A percentile compares a stretch with the other conserved stretches of the same genome.
phyloP scores from a whole-genome alignment of 1,140 invertebrate species.

The Eupristina koningsbergeri region DNA sequence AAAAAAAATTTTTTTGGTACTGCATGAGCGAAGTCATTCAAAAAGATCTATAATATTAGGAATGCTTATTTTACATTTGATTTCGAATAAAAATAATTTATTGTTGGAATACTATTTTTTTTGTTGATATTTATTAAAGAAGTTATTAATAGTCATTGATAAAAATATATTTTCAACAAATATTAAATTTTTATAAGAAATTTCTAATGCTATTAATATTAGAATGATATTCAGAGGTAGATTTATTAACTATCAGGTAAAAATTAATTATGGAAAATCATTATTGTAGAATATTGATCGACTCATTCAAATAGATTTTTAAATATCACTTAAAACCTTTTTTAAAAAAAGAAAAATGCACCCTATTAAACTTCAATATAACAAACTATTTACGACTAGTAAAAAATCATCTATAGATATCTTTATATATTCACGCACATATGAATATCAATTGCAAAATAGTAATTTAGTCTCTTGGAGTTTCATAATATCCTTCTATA shows the following conservation, averaged over 20 bases:
- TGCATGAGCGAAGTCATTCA: too few species aligned
- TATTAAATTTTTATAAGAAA: too few species aligned
- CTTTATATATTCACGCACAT: neutral
- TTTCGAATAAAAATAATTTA: too few species aligned
- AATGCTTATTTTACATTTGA: too few species aligned
- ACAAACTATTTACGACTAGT: neutral
- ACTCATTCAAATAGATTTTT: neutral
- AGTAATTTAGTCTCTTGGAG: neutral
- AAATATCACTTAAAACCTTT: neutral
- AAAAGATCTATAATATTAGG: too few species aligned
- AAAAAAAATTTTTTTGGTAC: too few species aligned
- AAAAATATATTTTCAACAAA: too few species aligned
- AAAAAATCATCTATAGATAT: neutral
- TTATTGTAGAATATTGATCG: neutral
- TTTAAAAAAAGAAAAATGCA: neutral
- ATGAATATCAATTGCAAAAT: neutral
- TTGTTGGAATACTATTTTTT: too few species aligned
- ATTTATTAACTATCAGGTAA: neutral
- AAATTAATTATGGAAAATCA: neutral
- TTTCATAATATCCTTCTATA: constrained; percentile 1
- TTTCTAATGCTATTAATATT: too few species aligned
- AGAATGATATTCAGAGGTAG: neutral
- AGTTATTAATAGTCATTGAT: too few species aligned
- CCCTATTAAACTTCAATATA: neutral
- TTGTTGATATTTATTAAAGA: too few species aligned